Evolutionary conservation across 2,797 vertebrate species (phyloP), one percentile per base, ranked within the genome.

Genomic region (Eupleurogrammus muticus): DNA sequence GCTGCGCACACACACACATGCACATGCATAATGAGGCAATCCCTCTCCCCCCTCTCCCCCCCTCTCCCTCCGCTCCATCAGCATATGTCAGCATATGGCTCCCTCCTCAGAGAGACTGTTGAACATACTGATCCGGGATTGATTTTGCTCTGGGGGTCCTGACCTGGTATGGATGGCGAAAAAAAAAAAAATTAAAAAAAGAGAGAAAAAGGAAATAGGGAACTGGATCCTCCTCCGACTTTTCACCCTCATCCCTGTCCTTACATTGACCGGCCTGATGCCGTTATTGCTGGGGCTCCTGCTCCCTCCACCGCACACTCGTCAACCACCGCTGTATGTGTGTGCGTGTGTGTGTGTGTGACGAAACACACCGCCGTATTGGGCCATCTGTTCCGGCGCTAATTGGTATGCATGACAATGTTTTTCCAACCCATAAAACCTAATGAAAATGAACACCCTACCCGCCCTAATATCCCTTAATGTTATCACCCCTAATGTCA

Each of bases 351-450:
- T 48, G 69, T 61, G 78, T 65, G 63, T 78, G 74, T 50, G 69
- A 70, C n/a, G 35, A 67, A 78, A 87, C 87, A 77, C 84, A 64
- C 65, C 24, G 71, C 75, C 77, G 70, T 72, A 83, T 77, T 86
- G 84, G 67, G 76, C 91, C 94, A 94, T 94, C 93, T 94, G 92
- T 84, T 92, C 82, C 60, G 19, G 23, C n/a, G 32, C 85, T 93
- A 92, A 93, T 94, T 92, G 92, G 80, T 79, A 86, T 88, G 87
- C 90, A 85, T 87, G 85, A 91, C 89, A 81, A 70, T 87, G 88
- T 93, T 91, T 92, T 91, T 87, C 90, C 84, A 58, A 79, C 81
- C 85, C 91, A 92, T 92, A 90, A 93, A 93, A 85, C 80, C 78
- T 90, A 90, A 93, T 92, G 88, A 90, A 93, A 92, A 92, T 58